These are phyloP conservation scores for Folsomia manolachei DNA, from an alignment of 2,888 invertebrate genomes.

Conservation along the genomic window DNA sequence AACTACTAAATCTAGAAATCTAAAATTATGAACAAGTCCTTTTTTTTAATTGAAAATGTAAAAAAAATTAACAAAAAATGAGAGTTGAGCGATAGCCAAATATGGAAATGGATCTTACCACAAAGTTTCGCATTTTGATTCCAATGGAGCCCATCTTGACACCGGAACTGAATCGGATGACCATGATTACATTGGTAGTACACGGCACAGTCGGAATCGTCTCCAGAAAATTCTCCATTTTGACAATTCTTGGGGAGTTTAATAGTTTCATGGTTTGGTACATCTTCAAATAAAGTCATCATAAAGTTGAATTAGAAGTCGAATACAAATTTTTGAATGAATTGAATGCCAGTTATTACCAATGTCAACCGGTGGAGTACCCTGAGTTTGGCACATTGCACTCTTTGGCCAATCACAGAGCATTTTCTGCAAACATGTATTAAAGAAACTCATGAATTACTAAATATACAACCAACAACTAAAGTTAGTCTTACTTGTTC, in stretches of 20 bases:
- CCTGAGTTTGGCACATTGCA: constrained; percentile 38
- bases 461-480: no score
- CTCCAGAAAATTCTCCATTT: constrained; percentile 63
- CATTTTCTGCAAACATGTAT: constrained; percentile 60
- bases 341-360: not conserved
- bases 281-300: no score
- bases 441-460: no score
- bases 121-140: constrained; percentile 62
- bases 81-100: no score
- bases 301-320: no score
- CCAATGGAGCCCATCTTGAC: constrained; percentile 71
- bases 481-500: no score
- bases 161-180: constrained; percentile 68
- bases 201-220: constrained; percentile 68
- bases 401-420: constrained; percentile 72
- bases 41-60: no score
- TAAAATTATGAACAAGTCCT: no score
- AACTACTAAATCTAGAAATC: no score
- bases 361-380: not conserved
- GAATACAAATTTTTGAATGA: no score
- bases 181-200: constrained; percentile 79
- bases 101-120: no score
- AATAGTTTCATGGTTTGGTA: not conserved
- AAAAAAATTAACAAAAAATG: no score
- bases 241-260: not conserved